Evolutionary conservation across 2,797 vertebrate genomes (phyloP), one percentile per base, ranked within the genome.

Genomic region (Melanotaenia nigrans): DNA sequence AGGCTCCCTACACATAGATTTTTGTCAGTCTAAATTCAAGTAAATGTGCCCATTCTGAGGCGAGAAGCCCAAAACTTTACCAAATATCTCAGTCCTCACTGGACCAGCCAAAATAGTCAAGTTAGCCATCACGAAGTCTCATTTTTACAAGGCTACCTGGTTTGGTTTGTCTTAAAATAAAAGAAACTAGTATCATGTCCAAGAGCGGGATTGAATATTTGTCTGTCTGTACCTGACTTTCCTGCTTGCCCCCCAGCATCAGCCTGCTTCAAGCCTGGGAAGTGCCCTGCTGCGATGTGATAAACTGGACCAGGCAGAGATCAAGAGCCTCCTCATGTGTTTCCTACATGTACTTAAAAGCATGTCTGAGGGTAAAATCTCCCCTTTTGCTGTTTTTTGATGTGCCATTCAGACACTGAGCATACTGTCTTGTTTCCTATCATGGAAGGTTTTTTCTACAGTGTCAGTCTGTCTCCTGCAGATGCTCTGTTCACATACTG

Each of bases 401-500:
- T 56, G 28, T 18, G 22, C 4, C 1, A 1, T 18, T 55, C 22
- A 64, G 45, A 35, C 28, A 24, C 38, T 9, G 10, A 59, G 40
- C 51, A 8, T 16, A 30, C 16, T 35, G 28, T 1, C 22, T 3
- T 11, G 33, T 57, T 25, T 66, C n/a, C 1, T 14, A 6, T 12
- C 1, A 33, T 18, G 13, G 32, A 55, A 25, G 13, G 35, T 24
- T 24, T 11, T 45, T 12, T 45, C 13, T 5, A 30, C 7, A 32
- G 28, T 54, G 25, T 63, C n/a, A 10, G 14, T 73, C 22, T 62
- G 8, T 73, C 24, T 79, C 61, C 61, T 88, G 35, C 88, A 99
- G 98, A 99, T 62, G 98, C 97, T 2, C 88, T 99, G 78, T 98
- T 99, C 92, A 97, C 96, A 0, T 98, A 98, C 77, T 99, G 98